Percentiles rank a stretch among this genome's conserved stretches.
These are phyloP conservation scores for Papilio polyxenes DNA, from an alignment of 1,140 invertebrate genomes.

Conservation along the genomic window DNA sequence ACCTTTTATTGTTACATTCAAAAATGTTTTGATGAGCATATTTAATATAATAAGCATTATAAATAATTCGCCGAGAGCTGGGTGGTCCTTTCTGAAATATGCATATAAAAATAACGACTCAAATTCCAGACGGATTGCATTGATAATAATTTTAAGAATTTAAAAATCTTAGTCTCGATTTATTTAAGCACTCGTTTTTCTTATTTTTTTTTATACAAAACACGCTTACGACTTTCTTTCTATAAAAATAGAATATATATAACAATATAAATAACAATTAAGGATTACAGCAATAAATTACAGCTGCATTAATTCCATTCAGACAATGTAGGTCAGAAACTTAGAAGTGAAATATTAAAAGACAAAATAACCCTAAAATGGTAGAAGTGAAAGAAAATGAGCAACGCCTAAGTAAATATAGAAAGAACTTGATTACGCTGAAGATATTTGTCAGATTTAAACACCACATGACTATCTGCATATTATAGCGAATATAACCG, in stretches of 20 bases:
- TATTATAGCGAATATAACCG: slow-evolving; percentile 27
- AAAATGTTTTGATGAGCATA: not conserved
- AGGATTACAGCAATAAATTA: not conserved
- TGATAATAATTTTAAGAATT: not conserved
- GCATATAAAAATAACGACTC: not conserved
- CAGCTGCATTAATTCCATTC: not conserved
- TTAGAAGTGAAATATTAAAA: not conserved
- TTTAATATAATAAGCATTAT: not conserved
- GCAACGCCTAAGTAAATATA: too few species aligned
- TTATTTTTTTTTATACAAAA: not conserved
- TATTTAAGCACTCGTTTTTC: not conserved
- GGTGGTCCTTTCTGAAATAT: slow-evolving; percentile 10
- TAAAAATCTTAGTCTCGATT: not conserved
- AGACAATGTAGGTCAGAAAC: not conserved
- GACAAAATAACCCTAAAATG: not conserved
- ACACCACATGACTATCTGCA: not conserved
- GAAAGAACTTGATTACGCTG: too few species aligned
- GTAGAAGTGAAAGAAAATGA: too few species aligned
- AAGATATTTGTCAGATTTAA: not conserved
- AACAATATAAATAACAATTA: not conserved
- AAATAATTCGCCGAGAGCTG: slow-evolving; percentile 4
- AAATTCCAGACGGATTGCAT: not conserved
- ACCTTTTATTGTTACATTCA: not conserved
- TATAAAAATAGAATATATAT: too few species aligned
- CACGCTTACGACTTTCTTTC: not conserved